These are phyloP conservation scores for Lasiurus borealis DNA, from an alignment of 2,113 vertebrate genomes.

Conservation along the genomic window DNA sequence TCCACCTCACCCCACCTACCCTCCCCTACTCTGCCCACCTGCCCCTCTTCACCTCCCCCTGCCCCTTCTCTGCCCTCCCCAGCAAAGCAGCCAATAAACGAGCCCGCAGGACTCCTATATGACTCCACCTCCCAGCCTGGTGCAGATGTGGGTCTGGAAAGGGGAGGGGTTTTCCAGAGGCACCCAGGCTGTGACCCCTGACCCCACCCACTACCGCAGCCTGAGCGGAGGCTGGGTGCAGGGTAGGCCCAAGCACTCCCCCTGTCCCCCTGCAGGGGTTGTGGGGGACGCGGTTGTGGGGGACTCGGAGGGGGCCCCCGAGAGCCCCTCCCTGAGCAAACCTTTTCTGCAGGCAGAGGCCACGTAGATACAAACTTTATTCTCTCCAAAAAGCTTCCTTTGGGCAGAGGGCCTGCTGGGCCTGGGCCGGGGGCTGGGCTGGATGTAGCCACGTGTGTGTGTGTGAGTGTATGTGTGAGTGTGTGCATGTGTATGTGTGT, in stretches of 20 bases:
- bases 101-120: background rate
- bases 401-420: background rate
- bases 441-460: too few relatives aligned
- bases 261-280: background rate
- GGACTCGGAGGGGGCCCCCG: too few relatives aligned
- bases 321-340: background rate
- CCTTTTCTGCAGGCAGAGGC: background rate
- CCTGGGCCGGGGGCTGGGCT: background rate
- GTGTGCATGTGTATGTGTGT: too few relatives aligned
- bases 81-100: background rate
- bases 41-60: background rate
- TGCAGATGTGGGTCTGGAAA: background rate
- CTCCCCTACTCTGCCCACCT: background rate
- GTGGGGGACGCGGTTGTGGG: too few relatives aligned
- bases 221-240: background rate
- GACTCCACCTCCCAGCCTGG: background rate
- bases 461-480: too few relatives aligned
- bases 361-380: background rate
- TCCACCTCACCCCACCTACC: too few relatives aligned
- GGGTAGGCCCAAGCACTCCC: rapidly evolving
- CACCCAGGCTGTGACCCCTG: background rate
- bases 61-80: too few relatives aligned
- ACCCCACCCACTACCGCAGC: background rate
- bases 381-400: too few relatives aligned
- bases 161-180: background rate